These are phyloP conservation scores for Gastracanthus pulcherrimus DNA, from an alignment of 2,888 invertebrate species.

Conservation along the genomic window DNA sequence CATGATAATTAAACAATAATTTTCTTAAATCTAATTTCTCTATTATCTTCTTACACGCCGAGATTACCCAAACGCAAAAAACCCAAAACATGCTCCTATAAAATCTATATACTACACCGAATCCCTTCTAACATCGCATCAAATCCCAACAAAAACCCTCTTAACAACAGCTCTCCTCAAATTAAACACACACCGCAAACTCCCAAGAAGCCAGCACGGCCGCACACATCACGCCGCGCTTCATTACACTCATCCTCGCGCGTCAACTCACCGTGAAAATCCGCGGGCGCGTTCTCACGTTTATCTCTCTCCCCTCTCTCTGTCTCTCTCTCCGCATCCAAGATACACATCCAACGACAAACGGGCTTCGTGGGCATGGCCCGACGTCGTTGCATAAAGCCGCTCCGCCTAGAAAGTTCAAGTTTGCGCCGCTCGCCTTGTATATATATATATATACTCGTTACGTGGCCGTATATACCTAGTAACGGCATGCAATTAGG, in stretches of 20 bases:
- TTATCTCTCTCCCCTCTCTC: neutral
- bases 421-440: conserved; percentile 19
- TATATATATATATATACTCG: no score
- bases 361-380: neutral
- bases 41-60: no score
- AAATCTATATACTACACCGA: no score
- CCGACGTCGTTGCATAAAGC: neutral
- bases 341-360: no score
- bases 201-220: no score
- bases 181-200: neutral
- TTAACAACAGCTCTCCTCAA: neutral
- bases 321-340: no score
- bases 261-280: neutral
- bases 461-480: neutral
- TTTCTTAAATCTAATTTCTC: no score
- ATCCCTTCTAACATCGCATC: no score
- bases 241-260: neutral
- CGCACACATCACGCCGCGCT: neutral
- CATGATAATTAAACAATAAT: no score
- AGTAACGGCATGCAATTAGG: neutral
- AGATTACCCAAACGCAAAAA: no score
- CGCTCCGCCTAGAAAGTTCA: conserved; percentile 21
- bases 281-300: conserved; percentile 28
- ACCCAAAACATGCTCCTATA: no score
- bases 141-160: no score